Conservation (phyloP, 2,113 vertebrate species). For the Haliaeetus leucogaster region DNA sequence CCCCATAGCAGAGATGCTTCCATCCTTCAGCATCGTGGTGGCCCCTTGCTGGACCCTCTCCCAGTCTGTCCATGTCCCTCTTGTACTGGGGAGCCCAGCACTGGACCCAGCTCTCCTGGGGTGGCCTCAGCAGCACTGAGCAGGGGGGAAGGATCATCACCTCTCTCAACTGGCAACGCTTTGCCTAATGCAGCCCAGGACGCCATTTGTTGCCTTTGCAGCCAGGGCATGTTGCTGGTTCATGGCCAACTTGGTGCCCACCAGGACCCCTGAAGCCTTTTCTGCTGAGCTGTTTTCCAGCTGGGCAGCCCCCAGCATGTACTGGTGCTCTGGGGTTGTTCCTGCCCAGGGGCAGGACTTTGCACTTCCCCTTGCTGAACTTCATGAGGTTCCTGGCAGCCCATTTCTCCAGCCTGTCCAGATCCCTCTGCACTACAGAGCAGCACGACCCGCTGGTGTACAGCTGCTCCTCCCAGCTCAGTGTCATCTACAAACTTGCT, state of each 20-base stretch:
- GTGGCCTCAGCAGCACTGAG: background rate
- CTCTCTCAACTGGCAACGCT: too few species aligned
- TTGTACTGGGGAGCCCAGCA: background rate
- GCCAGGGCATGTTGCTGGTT: background rate
- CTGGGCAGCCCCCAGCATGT: too few species aligned
- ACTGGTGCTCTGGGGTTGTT: background rate
- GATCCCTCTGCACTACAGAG: background rate
- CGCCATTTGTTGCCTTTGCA: fast-evolving
- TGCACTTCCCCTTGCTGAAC: background rate
- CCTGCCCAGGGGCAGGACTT: background rate
- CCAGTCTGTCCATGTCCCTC: background rate
- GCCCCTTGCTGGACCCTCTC: background rate
- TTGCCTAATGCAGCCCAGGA: background rate
- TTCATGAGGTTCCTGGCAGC: too few species aligned
- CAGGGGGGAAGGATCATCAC: background rate
- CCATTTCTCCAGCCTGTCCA: background rate
- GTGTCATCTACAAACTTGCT: background rate
- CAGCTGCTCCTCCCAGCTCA: background rate
- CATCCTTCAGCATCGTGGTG: background rate
- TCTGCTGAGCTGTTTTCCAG: background rate
- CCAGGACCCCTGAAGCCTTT: background rate
- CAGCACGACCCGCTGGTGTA: background rate
- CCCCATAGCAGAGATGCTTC: background rate
- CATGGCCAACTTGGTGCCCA: background rate
- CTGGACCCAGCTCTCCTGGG: background rate